phyloP scores from a whole-genome alignment of 2,888 invertebrate genomes.

The Polia nebulosa region DNA sequence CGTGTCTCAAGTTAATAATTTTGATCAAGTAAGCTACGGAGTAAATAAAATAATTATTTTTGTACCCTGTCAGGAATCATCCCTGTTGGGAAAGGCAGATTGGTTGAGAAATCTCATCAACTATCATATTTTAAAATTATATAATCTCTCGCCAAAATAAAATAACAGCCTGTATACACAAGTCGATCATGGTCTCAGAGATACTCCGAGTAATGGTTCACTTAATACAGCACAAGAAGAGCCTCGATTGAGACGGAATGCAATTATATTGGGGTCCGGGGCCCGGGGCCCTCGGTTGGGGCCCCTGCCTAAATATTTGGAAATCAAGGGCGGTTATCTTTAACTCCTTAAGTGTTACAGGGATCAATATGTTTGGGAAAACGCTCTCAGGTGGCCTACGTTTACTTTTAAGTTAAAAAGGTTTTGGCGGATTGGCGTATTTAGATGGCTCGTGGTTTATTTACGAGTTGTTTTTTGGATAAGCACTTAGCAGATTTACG shows the following conservation, averaged over 20 bases:
- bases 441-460: slow-evolving; percentile 21
- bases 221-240: slow-evolving; percentile 65
- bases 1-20: too few relatives aligned
- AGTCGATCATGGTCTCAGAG: slow-evolving; percentile 46
- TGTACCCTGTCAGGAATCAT: too few relatives aligned
- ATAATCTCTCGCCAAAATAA: background rate
- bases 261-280: slow-evolving; percentile 69
- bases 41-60: too few relatives aligned
- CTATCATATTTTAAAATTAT: too few relatives aligned
- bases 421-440: slow-evolving; percentile 14
- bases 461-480: slow-evolving; percentile 1
- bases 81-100: too few relatives aligned
- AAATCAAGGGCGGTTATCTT: slow-evolving; percentile 70
- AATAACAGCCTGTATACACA: slow-evolving; percentile 7
- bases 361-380: slow-evolving; percentile 58
- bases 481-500: background rate
- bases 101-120: too few relatives aligned
- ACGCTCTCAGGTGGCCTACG: slow-evolving; percentile 36
- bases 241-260: slow-evolving; percentile 72
- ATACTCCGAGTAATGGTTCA: slow-evolving; percentile 62
- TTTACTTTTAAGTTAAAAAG: slow-evolving; percentile 33
- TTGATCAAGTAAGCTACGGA: too few relatives aligned
- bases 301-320: slow-evolving; percentile 72
- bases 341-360: slow-evolving; percentile 59
- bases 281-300: slow-evolving; percentile 32